Evolutionary conservation across 2,113 vertebrate species (phyloP), one percentile per base, ranked within the genome.

Genomic region (Rhombomys opimus): DNA sequence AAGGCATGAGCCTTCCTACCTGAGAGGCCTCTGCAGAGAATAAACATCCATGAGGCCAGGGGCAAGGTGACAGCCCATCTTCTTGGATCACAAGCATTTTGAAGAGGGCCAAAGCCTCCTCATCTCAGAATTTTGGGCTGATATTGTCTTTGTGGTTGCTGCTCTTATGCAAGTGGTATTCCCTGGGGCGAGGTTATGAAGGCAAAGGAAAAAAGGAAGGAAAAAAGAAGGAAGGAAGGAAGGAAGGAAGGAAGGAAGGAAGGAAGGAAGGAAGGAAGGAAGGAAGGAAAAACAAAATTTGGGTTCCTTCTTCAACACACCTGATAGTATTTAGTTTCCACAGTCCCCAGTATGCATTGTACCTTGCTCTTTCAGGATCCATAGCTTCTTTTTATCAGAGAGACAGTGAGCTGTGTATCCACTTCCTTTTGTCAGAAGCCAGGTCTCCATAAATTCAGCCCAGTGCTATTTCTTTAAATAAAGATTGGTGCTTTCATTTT

Each of bases 1-100:
- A 27, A 32, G 38, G 50, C n/a, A 4, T 15, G n/a, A 3, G 4
- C 12, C 27, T 18, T 25, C 1, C 17, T 23, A 20, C 1, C 22
- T 7, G 50, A 59, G n/a, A 89, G 20, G 15, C 30, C 17, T 2
- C 15, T 67, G 2, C 38, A 46, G 5, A 18, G 54, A n/a, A 2
- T 11, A 10, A 57, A 2, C 10, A 18, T 3, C 38, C 41, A 9
- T 30, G 65, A 11, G 6, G 0, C 7, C 27, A 73, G n/a, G 35
- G 80, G 22, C 22, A 38, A 12, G 13, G 57, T 15, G 35, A 82
- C 5, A 18, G 67, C 78, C 4, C 17, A 75, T 50, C 38, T 10
- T 17, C 27, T 20, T 68, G 46, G 57, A 30, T 25, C 8, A 75
- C 1, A 50, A 18, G 25, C 8, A 27, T 25, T 82, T 35, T 38